Evolutionary conservation across 64 coral and sea anemone genomes (phyloP).

Genomic region (Acropora tenuis): DNA sequence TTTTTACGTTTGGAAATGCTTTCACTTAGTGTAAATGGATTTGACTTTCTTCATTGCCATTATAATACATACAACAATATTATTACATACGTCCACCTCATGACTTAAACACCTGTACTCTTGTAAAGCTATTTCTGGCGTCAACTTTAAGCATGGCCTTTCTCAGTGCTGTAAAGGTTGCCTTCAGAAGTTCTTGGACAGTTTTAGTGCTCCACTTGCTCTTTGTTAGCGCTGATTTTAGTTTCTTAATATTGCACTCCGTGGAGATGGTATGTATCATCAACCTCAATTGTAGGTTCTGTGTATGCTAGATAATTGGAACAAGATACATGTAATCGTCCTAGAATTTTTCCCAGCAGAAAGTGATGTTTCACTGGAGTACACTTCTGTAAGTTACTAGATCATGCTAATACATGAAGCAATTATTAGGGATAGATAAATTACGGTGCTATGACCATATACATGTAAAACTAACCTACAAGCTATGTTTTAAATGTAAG

Average conservation of each 20-base stretch:
- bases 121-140: neutral
- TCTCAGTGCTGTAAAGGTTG: neutral
- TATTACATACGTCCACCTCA: neutral
- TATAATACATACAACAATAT: neutral
- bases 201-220: neutral
- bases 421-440: too few species aligned
- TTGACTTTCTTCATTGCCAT: neutral
- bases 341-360: too few species aligned
- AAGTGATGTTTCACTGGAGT: too few species aligned
- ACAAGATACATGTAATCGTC: too few species aligned
- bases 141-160: neutral
- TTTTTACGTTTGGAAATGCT: neutral
- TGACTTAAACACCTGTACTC: neutral
- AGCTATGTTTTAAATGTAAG: too few species aligned
- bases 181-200: neutral
- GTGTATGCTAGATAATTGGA: neutral
- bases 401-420: too few species aligned
- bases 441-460: too few species aligned
- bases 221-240: neutral
- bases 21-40: neutral
- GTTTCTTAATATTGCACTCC: neutral
- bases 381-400: too few species aligned
- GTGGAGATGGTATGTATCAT: neutral
- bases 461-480: too few species aligned
- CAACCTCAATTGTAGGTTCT: neutral